Evolutionary conservation across 1,140 invertebrate genomes (phyloP).

Genomic region (Brachystomella parvula): DNA sequence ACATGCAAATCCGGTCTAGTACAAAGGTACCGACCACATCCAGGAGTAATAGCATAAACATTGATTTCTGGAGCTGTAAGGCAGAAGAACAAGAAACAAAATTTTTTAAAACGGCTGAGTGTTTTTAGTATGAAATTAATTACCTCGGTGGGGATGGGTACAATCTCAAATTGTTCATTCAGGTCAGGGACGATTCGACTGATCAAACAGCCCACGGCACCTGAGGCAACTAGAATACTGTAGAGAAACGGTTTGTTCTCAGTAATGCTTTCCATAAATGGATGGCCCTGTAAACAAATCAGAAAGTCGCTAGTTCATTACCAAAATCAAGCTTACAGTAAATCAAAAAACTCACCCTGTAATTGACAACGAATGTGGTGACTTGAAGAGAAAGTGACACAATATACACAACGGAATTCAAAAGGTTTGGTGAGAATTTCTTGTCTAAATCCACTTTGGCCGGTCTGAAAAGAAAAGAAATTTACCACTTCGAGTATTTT

Average conservation of each 20-base stretch:
- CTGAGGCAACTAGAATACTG: constrained; percentile 67
- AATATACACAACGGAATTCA: constrained; percentile 97
- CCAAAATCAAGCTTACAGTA: neutral
- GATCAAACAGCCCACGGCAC: constrained; percentile 64
- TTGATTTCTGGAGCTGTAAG: constrained; percentile 72
- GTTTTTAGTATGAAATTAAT: constrained; percentile 37
- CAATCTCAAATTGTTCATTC: constrained; percentile 75
- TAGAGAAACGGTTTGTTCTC: constrained; percentile 90
- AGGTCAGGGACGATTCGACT: constrained; percentile 68
- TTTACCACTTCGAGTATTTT: neutral
- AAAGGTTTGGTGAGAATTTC: constrained; percentile 82
- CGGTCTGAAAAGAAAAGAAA: constrained; percentile 26
- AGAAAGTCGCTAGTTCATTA: constrained; percentile 14
- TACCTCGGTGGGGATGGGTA: constrained; percentile 76
- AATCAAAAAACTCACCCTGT: constrained; percentile 63
- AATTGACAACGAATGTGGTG: constrained; percentile 97
- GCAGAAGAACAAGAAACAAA: constrained; percentile 39
- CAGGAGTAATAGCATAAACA: constrained; percentile 67
- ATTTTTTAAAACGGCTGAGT: neutral
- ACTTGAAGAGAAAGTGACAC: constrained; percentile 95
- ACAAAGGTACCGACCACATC: constrained; percentile 75
- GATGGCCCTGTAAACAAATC: constrained; percentile 69
- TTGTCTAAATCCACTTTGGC: constrained; percentile 65
- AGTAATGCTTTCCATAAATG: constrained; percentile 92
- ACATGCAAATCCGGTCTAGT: constrained; percentile 74